Evolutionary conservation across 2,888 invertebrate species (phyloP), one percentile per base, ranked within the genome.

Genomic region (Camptogramma bilineatum): DNA sequence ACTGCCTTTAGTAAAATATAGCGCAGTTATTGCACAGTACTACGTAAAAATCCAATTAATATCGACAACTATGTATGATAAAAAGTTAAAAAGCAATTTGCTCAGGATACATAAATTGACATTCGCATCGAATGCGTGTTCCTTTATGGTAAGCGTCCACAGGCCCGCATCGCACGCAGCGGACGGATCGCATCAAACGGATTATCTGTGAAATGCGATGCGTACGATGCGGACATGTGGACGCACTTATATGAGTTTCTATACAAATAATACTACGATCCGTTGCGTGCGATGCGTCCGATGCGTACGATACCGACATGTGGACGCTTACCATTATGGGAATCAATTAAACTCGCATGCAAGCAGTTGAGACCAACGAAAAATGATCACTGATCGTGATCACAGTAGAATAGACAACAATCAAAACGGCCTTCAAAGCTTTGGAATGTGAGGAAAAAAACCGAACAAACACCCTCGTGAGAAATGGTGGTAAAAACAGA

Each of bases 371-470:
- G 8, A 17, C 44, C 47, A 62, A 54, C 34, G 31, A 54, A 31
- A 63, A 64, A 64, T n/a, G n/a, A n/a, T n/a, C n/a, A n/a, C n/a
- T n/a, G n/a, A n/a, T n/a, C n/a, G 28, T 28, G 28, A 4, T 28
- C n/a, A n/a, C n/a, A 64, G 64, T 69, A 69, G 68, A 34, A 71
- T 44, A 44, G 44, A 44, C 69, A 65, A 74, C 69, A 73, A 81
- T 84, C 48, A 55, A 24, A 84, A 87, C 83, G 84, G 75, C 88
- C 84, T 87, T 86, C 85, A 81, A 80, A 85, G 82, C 81, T 80
- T 58, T 70, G 90, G 93, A 92, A 93, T 93, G 87, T 77, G 79
- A 71, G 73, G 28, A 60, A 77, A 84, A 88, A 84, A 88, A 81
- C 70, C 76, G 68, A 80, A 76, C 79, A 73, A 77, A 86, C 83